These are phyloP conservation scores for Tinamus major DNA, from an alignment of 2,797 vertebrate species.

Conservation along the genomic window DNA sequence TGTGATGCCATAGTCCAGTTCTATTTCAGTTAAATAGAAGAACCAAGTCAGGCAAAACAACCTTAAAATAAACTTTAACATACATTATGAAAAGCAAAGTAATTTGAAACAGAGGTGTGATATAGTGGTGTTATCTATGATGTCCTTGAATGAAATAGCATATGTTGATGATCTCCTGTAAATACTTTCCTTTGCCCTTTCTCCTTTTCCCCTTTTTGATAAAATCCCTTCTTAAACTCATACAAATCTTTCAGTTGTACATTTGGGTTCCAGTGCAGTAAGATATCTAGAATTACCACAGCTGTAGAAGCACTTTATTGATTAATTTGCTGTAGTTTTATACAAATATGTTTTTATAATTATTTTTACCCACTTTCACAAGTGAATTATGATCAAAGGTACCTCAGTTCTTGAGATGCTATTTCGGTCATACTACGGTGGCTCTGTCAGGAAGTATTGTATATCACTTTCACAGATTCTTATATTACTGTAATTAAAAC, in stretches of 20 bases:
- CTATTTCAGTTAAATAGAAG: background rate
- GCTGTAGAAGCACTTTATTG: background rate
- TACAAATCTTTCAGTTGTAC: background rate
- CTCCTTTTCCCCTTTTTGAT: background rate
- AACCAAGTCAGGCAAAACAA: background rate
- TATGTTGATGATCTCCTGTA: background rate
- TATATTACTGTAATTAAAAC: background rate
- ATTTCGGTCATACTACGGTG: background rate
- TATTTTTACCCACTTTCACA: background rate
- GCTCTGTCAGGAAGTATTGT: slow-evolving; percentile 12
- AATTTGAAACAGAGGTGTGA: background rate
- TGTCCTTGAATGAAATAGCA: background rate
- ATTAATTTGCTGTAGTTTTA: background rate
- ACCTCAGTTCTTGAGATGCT: slow-evolving; percentile 12
- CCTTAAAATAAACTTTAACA: background rate
- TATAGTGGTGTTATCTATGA: background rate
- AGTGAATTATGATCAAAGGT: slow-evolving; percentile 27
- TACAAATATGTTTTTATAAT: background rate
- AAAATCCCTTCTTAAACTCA: background rate
- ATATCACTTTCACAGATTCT: slow-evolving; percentile 13
- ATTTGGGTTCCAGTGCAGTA: background rate
- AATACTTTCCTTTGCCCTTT: background rate
- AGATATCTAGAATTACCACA: background rate
- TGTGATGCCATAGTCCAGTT: background rate
- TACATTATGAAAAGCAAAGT: background rate